phyloP scores from a whole-genome alignment of 2,113 vertebrate genomes.

The Anguilla japonica region DNA sequence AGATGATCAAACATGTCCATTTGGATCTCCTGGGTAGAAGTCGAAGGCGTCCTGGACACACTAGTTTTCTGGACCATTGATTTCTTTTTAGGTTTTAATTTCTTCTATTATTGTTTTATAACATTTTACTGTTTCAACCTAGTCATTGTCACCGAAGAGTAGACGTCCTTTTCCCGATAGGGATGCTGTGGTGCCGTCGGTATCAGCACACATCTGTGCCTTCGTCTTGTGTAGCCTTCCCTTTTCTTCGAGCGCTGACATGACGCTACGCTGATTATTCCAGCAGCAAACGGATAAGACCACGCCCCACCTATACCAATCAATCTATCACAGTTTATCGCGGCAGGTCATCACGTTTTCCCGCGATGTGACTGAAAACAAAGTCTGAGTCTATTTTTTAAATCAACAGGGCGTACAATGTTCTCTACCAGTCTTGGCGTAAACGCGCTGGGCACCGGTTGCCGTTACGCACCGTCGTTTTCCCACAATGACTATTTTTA shows the following conservation, averaged over 20 bases:
- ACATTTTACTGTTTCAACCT: constrained; percentile 39
- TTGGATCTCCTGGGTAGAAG: constrained; percentile 94
- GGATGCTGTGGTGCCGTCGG: not conserved
- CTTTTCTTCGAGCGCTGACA: constrained; percentile 7
- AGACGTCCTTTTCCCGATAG: constrained; percentile 30
- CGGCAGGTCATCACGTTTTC: constrained; percentile 11
- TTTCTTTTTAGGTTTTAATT: constrained; percentile 59
- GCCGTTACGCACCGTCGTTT: not conserved
- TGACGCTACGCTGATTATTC: constrained; percentile 50
- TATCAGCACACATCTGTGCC: constrained; percentile 36
- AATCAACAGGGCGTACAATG: not conserved
- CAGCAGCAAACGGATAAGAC: constrained; percentile 61
- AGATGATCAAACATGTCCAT: constrained; percentile 95
- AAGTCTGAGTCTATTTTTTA: not conserved
- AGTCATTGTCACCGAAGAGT: constrained; percentile 49
- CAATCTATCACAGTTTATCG: constrained; percentile 47
- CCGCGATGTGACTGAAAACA: constrained; percentile 11
- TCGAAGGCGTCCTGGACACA: constrained; percentile 94
- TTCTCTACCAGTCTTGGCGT: not conserved
- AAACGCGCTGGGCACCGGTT: not conserved
- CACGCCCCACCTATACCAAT: constrained; percentile 63
- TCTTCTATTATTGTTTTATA: constrained; percentile 48
- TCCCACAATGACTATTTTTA: not conserved
- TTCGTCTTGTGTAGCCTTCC: not conserved
- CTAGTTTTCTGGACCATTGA: constrained; percentile 95